phyloP scores from a whole-genome alignment of 2,113 vertebrate species.

The Stercorarius parasiticus region DNA sequence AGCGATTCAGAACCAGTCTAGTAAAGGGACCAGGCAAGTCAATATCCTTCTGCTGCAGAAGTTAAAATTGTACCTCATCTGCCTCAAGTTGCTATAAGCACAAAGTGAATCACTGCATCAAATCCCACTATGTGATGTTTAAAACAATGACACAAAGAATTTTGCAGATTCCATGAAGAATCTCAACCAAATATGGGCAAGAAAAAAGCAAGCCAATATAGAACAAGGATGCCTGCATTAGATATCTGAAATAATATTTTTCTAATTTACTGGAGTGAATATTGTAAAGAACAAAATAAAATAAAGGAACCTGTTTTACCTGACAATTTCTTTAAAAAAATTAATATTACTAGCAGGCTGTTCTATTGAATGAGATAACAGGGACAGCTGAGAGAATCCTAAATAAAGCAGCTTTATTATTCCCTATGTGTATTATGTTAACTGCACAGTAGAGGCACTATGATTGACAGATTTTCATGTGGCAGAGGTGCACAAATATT shows the following conservation, averaged over 20 bases:
- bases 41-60: neutral
- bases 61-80: neutral
- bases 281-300: constrained; percentile 22
- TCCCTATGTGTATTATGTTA: neutral
- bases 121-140: neutral
- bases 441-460: neutral
- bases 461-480: neutral
- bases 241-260: neutral
- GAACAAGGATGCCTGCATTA: neutral
- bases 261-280: neutral
- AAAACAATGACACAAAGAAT: neutral
- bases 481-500: neutral
- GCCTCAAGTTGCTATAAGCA: neutral
- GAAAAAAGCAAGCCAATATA: neutral
- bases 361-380: neutral
- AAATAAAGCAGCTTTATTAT: neutral
- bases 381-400: neutral
- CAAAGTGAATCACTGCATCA: neutral
- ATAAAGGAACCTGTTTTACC: neutral
- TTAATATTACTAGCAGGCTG: neutral
- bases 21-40: neutral
- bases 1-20: neutral
- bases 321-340: neutral
- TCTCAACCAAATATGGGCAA: neutral
- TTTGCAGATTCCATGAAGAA: neutral